Evolutionary conservation across 53 echinoderm and acorn worm species (phyloP), one percentile per base, ranked within the genome.

Genomic region (Crossaster papposus): DNA sequence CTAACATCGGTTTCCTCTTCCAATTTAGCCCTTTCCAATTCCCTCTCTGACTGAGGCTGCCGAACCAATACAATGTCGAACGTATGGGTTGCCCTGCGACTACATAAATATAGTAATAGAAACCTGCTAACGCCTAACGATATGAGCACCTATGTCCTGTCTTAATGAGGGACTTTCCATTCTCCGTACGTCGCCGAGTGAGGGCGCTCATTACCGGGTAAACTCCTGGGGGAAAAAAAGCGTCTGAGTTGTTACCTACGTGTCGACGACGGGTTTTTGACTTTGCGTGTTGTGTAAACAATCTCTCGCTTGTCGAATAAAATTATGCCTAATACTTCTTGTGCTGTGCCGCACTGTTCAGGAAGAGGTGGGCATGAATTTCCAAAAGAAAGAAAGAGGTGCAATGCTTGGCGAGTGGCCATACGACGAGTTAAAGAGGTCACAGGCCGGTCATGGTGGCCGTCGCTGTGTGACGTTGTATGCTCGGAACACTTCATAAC

Each of bases 401-500:
- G 53, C 14, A 79, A 79, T 79, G n/a, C 51, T 52, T 79, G 79
- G 79, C 53, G 54, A 79, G n/a, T n/a, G n/a, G n/a, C n/a, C n/a
- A n/a, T n/a, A n/a, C n/a, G n/a, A n/a, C n/a, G n/a, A n/a, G n/a
- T n/a, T n/a, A n/a, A n/a, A n/a, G n/a, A n/a, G n/a, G 79, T n/a
- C 79, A 79, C 79, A 79, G 79, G 79, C 13, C 79, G 54, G 33
- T 79, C 79, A 52, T 79, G 79, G 79, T 52, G 79, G 79, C 79
- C 79, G 33, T 51, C 53, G 23, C 51, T 52, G 24, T 3, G 79
- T 52, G 53, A 52, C 51, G 53, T 79, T 52, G 54, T 79, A 51
- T 52, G 79, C 53, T 12, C 51, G 33, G 29, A 52, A 28, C 79
- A 79, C 53, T 71, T 71, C 53, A 79, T 52, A 52, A 79, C 51